A percentile compares a stretch with the other conserved stretches of the same genome.
phyloP scores from a whole-genome alignment of 2,888 invertebrate genomes.

The Heteropelma amictum region DNA sequence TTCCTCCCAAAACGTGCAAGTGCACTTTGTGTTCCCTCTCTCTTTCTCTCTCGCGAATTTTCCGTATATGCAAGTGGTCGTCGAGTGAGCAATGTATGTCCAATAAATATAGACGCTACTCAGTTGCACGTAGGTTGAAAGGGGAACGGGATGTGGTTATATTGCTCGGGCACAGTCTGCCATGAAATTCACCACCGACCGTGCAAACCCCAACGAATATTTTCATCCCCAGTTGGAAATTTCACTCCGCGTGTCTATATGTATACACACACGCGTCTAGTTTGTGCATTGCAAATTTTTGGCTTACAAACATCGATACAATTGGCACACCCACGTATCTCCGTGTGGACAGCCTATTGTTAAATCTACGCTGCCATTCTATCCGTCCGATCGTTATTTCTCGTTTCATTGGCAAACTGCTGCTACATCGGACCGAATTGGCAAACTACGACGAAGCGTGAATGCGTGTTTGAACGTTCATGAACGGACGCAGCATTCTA shows the following conservation, averaged over 20 bases:
- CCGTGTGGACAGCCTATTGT: constrained; percentile 34
- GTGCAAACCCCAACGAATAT: constrained; percentile 49
- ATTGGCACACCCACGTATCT: not conserved
- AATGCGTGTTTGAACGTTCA: no score
- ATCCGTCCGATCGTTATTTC: constrained; percentile 28
- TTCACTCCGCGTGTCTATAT: constrained; percentile 25
- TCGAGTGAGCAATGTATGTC: constrained; percentile 57
- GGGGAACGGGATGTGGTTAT: constrained; percentile 23
- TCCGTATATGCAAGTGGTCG: constrained; percentile 39
- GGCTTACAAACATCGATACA: not conserved
- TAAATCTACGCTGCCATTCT: constrained; percentile 33
- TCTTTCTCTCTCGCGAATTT: constrained; percentile 33
- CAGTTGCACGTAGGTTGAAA: constrained; percentile 43
- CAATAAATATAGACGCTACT: constrained; percentile 61
- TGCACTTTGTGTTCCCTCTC: constrained; percentile 45
- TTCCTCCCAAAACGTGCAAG: constrained; percentile 42
- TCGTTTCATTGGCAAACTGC: constrained; percentile 36
- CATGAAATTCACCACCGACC: constrained; percentile 52
- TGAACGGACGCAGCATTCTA: not conserved
- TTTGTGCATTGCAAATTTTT: constrained; percentile 5
- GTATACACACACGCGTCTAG: not conserved
- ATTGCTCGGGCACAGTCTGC: constrained; percentile 32
- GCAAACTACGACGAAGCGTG: no score
- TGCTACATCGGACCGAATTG: no score
- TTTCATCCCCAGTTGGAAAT: constrained; percentile 56